Base-by-base conservation (phyloP, 2,888 invertebrate species). In the Cantharis rustica region DNA sequence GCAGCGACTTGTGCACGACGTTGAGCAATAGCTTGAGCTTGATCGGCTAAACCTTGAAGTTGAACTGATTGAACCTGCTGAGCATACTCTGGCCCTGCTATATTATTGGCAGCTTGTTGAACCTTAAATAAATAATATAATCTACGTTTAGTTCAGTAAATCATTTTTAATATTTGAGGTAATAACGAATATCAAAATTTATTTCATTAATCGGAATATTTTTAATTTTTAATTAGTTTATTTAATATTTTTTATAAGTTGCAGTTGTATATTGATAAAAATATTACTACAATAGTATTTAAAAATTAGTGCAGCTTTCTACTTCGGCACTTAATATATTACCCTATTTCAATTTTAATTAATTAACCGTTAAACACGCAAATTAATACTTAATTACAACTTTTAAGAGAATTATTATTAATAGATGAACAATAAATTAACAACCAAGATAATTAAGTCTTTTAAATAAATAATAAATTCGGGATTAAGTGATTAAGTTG, bases 21-120 rank as follows among this genome's bases (percentile, higher is more conserved):
- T 79, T 84, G 84, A 9, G 84, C 84, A 13, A 85, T 82, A 16
- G 83, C 83, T 64, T 85, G 82, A 1, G 84, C 86, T 76, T 85
- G 84, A 76, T 84, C 82, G 1, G 82, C 83, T 72, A 83, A 82
- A 7, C 80, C 81, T 77, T 85, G 84, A 69, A 84, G 82, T 73
- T 85, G 85, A 13, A 81, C 73, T 10, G 80, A 71, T 77, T 84
- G 84, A 11, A 85, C 80, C 75, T 85, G 85, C 70, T 84, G 84
- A 16, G 83, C 82, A 76, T 84, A 86, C 26, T 80, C 72, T 2
- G 84, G 85, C 2, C 84, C 83, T n/a, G 82, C 82, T 23, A 82
- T 63, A 72, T 83, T 75, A 27, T 77, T 82, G 0, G 84, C 84
- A 61, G 81, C 82, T 76, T 81, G 83, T 70, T 86, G 85, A 20